Evolutionary conservation across 2,888 invertebrate genomes (phyloP).

Genomic region (Heliconius aoede): DNA sequence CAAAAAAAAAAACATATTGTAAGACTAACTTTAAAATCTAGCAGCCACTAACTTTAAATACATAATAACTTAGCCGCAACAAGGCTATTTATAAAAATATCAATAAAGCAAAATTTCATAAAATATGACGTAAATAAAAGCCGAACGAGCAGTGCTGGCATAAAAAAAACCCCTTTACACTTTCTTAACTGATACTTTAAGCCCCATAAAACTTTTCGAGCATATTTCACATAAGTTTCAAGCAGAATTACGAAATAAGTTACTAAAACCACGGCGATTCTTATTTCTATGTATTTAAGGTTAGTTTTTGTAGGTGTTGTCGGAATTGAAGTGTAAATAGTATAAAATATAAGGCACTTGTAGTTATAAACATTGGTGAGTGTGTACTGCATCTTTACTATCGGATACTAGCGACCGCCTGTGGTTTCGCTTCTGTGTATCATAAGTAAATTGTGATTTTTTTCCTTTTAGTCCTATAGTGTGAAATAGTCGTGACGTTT

Average conservation of each 20-base stretch:
- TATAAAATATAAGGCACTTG: constrained; percentile 42
- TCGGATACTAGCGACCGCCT: constrained; percentile 44
- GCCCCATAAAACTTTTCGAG: constrained; percentile 79
- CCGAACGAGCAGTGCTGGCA: constrained; percentile 34
- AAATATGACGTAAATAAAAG: constrained; percentile 29
- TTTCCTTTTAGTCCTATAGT: constrained; percentile 21
- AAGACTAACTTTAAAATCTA: background rate
- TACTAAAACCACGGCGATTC: background rate
- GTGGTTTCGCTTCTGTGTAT: constrained; percentile 45
- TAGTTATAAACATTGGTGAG: constrained; percentile 66
- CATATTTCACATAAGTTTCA: constrained; percentile 80
- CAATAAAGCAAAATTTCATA: constrained; percentile 9
- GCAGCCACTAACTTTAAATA: background rate
- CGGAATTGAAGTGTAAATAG: constrained; percentile 36
- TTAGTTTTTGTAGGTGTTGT: constrained; percentile 36
- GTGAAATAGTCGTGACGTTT: constrained; percentile 22
- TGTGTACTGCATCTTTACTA: constrained; percentile 54
- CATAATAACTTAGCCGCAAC: background rate
- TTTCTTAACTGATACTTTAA: constrained; percentile 77
- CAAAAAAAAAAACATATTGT: background rate
- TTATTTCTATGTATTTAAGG: constrained; percentile 37
- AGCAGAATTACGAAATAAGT: constrained; percentile 25
- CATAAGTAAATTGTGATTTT: constrained; percentile 36
- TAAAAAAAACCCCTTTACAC: constrained; percentile 69
- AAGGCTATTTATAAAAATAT: constrained; percentile 14